Percentiles rank a stretch among this genome's conserved stretches.
phyloP scores from a whole-genome alignment of 2,113 vertebrate species.

The Mastomys natalensis region DNA sequence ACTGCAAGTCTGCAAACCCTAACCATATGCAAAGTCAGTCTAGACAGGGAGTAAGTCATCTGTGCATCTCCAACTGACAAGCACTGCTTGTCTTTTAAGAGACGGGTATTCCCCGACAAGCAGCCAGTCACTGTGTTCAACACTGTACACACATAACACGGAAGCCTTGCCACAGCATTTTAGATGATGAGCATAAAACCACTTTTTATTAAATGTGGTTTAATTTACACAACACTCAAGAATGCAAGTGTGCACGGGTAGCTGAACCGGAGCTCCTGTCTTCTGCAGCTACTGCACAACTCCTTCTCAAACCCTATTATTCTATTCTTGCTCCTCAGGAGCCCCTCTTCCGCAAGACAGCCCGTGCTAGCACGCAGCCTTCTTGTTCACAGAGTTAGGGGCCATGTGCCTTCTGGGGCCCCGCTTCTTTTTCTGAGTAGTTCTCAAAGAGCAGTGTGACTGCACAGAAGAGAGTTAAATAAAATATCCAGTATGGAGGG shows the following conservation, averaged over 20 bases:
- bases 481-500: background rate
- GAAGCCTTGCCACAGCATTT: background rate
- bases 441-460: background rate
- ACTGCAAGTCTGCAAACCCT: background rate
- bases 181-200: background rate
- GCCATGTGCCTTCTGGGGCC: background rate
- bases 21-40: background rate
- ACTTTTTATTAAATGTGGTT: background rate
- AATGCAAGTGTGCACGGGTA: background rate
- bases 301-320: background rate
- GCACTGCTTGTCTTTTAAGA: background rate
- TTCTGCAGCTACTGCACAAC: background rate
- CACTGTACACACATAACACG: background rate
- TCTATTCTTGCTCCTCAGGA: background rate
- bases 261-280: background rate
- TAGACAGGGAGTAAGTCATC: background rate
- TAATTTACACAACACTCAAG: background rate
- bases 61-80: background rate
- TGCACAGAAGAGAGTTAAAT: background rate
- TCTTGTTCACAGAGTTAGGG: background rate
- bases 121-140: background rate
- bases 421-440: background rate
- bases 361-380: background rate
- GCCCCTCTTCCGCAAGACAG: background rate
- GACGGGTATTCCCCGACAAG: background rate